A percentile compares a stretch with the other conserved stretches of the same genome.
These are phyloP conservation scores for Callyntrura guangdongensis DNA, from an alignment of 2,888 invertebrate genomes.

Conservation along the genomic window DNA sequence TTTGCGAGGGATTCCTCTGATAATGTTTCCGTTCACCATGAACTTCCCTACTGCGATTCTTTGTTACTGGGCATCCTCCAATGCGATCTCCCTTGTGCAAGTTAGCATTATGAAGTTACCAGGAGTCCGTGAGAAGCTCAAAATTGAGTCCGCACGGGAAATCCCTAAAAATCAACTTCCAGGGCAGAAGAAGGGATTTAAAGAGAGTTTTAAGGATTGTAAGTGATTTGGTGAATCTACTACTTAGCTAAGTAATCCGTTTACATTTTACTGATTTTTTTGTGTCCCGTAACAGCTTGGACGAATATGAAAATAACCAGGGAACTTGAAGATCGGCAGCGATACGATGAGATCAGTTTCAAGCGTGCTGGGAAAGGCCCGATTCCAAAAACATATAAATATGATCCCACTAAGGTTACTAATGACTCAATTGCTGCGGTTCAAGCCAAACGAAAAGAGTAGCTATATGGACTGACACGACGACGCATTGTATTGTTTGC, in stretches of 20 bases:
- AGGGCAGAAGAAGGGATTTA: slow-evolving; percentile 90
- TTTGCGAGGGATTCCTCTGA: slow-evolving; percentile 91
- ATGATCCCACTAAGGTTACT: slow-evolving; percentile 89
- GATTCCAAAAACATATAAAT: slow-evolving; percentile 94
- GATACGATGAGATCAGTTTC: slow-evolving; percentile 92
- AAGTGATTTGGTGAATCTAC: slow-evolving; percentile 86
- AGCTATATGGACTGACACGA: neutral
- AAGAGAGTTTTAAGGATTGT: slow-evolving; percentile 93
- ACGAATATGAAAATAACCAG: slow-evolving; percentile 92
- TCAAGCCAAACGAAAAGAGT: slow-evolving; percentile 83
- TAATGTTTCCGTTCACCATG: slow-evolving; percentile 94
- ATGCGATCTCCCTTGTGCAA: slow-evolving; percentile 94
- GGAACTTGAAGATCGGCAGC: slow-evolving; percentile 92
- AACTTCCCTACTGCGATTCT: slow-evolving; percentile 96
- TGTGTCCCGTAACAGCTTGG: slow-evolving; percentile 89
- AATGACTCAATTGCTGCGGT: slow-evolving; percentile 78
- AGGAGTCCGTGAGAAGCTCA: slow-evolving; percentile 90
- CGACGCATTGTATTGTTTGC: neutral
- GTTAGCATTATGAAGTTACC: slow-evolving; percentile 92
- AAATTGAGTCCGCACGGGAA: slow-evolving; percentile 89
- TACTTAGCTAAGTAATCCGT: too few relatives aligned
- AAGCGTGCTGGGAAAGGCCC: slow-evolving; percentile 95
- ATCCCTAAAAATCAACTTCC: slow-evolving; percentile 89
- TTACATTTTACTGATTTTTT: too few relatives aligned
- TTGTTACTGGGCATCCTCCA: slow-evolving; percentile 96